Base-by-base conservation (phyloP, 2,888 invertebrate genomes). In the Priapulus caudatus region DNA sequence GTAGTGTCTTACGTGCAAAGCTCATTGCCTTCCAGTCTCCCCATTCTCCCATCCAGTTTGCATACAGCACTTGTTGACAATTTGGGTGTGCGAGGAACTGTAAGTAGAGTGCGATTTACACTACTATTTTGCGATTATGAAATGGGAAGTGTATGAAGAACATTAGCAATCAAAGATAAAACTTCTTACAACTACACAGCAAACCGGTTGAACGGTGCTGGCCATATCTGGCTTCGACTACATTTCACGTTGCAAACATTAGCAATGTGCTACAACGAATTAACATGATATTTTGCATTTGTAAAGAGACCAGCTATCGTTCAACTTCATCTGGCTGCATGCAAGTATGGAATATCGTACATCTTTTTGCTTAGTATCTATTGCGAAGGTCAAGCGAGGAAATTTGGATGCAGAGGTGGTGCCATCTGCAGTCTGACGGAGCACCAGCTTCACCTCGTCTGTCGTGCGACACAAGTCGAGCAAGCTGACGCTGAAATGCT, bases 81-180 rank as follows among this genome's bases (percentile, higher is more conserved):
- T 83, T 81, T 1, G 83, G 80, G 69, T 84, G 83, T 2, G 83
- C 82, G 0, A 84, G 81, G 64, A 85, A 84, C 64, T 72, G 62
- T 2, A 46, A 54, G 1, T 18, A 50, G 24, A 43, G 4, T 45
- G 19, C 2, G 19, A 45, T 10, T n/a, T 2, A 20, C 16, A 15
- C 1, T 5, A 50, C 4, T 21, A 50, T 1, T 20, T 49, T 49
- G 20, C 20, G 15, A 15, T 47, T 1, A 10, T 48, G 1, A 18
- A 20, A 49, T 48, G n/a, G n/a, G n/a, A n/a, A n/a, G n/a, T n/a
- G n/a, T n/a, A n/a, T n/a, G n/a, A n/a, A n/a, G n/a, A n/a, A n/a
- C n/a, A n/a, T n/a, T n/a, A n/a, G n/a, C n/a, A n/a, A n/a, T n/a
- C n/a, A n/a, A n/a, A n/a, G n/a, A n/a, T n/a, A n/a, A n/a, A n/a